Base-by-base conservation (phyloP, 2,888 invertebrate genomes). In the Lasioglossum vierecki region DNA sequence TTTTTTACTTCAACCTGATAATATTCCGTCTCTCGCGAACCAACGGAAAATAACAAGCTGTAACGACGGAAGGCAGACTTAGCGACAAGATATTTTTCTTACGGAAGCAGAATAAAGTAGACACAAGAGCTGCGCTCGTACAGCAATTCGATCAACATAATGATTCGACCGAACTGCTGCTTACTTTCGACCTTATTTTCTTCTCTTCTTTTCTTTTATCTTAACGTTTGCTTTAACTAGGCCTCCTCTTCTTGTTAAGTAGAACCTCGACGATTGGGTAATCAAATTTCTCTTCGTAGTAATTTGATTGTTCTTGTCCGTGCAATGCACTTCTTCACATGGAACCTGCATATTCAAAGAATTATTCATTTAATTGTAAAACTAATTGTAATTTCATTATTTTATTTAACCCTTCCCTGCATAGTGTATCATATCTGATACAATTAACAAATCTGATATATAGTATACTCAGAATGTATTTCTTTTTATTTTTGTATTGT, bases 31-130 rank as follows among this genome's bases (percentile, higher is more conserved):
- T 30, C 44, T 60, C 70, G 39, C 68, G 60, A 15, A 4, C 60
- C 46, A 30, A 46, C 49, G 60, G 80, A 53, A 80, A 75, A 76
- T 83, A 83, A 80, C 80, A 71, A 83, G 83, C 41, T 46, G 75
- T 49, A 79, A 71, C 71, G 60, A 57, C 68, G 57, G 39, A 15
- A 41, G 49, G 39, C 70, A 66, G 30, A 71, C 46, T 57, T 49
- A 83, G 70, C 66, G 49, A 60, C n/a, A 66, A 80, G 49, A 71
- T 63, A 76, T 77, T 83, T 66, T 46, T 68, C 74, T 46, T 35
- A 15, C 39, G 46, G 49, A 74, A 39, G 46, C 68, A 63, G 53
- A 80, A 80, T 39, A 75, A 71, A 46, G 75, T 74, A 44, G 15
- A 60, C 39, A 70, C 30, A 44, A 26, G 70, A 44, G 9, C 57